Evolutionary conservation across 1,140 invertebrate genomes (phyloP), one percentile per base, ranked within the genome.

Genomic region (Drosophila asahinai): DNA sequence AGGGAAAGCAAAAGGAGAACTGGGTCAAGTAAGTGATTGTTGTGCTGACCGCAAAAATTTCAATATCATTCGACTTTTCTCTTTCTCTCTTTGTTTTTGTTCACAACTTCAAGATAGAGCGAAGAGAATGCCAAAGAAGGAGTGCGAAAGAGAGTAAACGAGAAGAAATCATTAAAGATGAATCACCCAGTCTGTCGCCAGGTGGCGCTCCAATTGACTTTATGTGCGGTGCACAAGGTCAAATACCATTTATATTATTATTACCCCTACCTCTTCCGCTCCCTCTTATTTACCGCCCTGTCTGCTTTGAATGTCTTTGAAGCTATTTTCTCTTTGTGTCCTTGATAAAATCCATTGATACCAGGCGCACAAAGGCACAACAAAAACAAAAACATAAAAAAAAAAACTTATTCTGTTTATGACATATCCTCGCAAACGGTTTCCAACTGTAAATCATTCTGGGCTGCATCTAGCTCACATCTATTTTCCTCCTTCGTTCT

Each of bases 331-430:
- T 33, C 48, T 66, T 61, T 77, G 59, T 77, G 80, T 64, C 66
- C 80, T 83, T 87, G 63, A 43, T 49, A 61, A 68, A 43, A 77
- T 70, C 83, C 75, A 83, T 87, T 83, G 83, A 87, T 87, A 87
- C 73, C 83, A 83, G 79, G 33, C 33, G 45, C 48, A 61, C 63
- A 83, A 77, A 25, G 59, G n/a, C 17, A 38, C 25, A 71, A 67
- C 33, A 63, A 19, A 17, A 54, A 19, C 14, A 42, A 61, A 11
- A 59, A 60, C 17, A 43, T 40, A 19, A 54, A 27, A n/a, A 42
- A 62, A 17, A 25, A 9, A 25, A 3, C 40, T 58, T 33, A 40
- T 38, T 66, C 58, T 77, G 58, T 55, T 59, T 52, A 47, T 58
- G 63, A 68, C 57, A 27, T 14, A 59, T 68, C 49, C 63, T 43